Percentiles rank a stretch among this genome's conserved stretches.
These are phyloP conservation scores for Eupeodes corollae DNA, from an alignment of 1,140 invertebrate genomes.

Conservation along the genomic window DNA sequence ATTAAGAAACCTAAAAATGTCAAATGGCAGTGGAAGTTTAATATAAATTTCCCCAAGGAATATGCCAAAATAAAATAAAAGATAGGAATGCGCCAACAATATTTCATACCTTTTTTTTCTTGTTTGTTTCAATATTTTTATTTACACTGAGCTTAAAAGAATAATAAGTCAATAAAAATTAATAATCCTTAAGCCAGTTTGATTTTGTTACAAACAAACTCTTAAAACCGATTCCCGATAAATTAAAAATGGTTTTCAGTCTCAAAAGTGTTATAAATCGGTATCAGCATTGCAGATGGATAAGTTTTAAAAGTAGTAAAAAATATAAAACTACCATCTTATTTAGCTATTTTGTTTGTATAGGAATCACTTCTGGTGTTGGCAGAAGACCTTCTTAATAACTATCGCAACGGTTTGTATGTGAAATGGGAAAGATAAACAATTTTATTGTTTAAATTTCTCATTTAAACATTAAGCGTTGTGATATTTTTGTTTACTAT, in stretches of 20 bases:
- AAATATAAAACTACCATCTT: background rate
- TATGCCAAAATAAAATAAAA: background rate
- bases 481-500: background rate
- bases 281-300: slow-evolving; percentile 4
- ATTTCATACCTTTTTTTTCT: background rate
- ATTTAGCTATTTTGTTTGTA: background rate
- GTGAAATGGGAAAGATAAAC: no score
- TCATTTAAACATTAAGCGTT: background rate
- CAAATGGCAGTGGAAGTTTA: slow-evolving; percentile 13
- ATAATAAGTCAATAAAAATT: no score
- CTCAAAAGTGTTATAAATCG: background rate
- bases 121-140: no score
- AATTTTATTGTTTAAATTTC: no score
- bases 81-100: no score
- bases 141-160: no score
- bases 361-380: background rate
- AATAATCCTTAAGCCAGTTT: no score
- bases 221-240: background rate
- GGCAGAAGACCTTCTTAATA: background rate
- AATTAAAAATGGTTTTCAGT: background rate
- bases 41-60: slow-evolving; percentile 19
- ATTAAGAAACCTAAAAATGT: no score
- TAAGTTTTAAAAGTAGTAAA: slow-evolving; percentile 4
- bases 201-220: background rate
- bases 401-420: background rate